phyloP scores from a whole-genome alignment of 2,797 vertebrate genomes.

The Sebastes cheni region DNA sequence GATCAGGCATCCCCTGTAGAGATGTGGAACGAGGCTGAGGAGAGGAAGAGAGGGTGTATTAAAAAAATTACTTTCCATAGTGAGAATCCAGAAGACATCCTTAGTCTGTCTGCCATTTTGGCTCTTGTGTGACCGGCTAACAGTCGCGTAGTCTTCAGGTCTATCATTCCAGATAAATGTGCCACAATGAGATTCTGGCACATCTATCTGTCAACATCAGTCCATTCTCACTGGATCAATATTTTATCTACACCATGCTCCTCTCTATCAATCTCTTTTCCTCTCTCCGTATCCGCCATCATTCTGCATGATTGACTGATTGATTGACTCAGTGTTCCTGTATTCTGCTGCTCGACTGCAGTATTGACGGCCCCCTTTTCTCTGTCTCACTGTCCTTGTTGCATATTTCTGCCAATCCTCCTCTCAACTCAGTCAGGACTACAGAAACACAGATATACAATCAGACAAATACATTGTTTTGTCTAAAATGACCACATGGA shows the following conservation, averaged over 20 bases:
- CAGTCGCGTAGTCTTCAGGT: background rate
- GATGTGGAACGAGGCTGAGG: slow-evolving; percentile 77
- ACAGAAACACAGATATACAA: background rate
- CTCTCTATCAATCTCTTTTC: slow-evolving; percentile 59
- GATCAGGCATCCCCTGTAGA: slow-evolving; percentile 67
- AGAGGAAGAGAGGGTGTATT: slow-evolving; percentile 1
- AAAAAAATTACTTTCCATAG: background rate
- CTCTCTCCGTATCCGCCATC: slow-evolving; percentile 57
- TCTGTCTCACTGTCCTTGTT: background rate
- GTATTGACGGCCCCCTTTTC: background rate
- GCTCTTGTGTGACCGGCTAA: slow-evolving; percentile 12
- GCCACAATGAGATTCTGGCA: slow-evolving; percentile 32
- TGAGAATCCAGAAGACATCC: background rate
- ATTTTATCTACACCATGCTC: slow-evolving; percentile 57
- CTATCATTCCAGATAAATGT: slow-evolving; percentile 31
- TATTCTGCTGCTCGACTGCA: background rate
- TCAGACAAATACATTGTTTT: background rate
- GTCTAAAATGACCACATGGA: background rate
- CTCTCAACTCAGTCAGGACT: background rate
- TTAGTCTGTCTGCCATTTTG: slow-evolving; percentile 36
- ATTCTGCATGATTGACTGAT: slow-evolving; percentile 58
- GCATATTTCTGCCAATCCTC: background rate
- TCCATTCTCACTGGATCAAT: slow-evolving; percentile 61
- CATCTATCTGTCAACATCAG: slow-evolving; percentile 64
- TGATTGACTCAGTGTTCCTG: slow-evolving; percentile 37